Evolutionary conservation across 2,113 vertebrate species (phyloP).

Genomic region (Patagioenas fasciata): DNA sequence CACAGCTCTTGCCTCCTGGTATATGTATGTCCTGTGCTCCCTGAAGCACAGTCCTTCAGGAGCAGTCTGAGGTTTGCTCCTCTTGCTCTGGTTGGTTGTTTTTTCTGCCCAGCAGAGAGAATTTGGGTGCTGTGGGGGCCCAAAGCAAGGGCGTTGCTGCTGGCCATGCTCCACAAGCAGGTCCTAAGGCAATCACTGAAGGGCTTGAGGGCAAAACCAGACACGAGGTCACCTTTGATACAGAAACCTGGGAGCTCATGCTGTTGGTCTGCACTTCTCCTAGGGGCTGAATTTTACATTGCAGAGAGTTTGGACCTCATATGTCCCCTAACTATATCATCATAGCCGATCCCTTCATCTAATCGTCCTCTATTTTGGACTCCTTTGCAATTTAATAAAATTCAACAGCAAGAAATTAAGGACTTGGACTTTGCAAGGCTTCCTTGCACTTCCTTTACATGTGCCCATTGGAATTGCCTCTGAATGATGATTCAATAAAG

Average conservation of each 20-base stretch:
- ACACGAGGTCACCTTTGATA: not conserved
- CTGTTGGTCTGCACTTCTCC: not conserved
- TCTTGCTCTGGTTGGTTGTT: not conserved
- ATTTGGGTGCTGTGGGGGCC: not conserved
- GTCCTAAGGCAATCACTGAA: not conserved
- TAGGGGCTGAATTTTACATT: not conserved
- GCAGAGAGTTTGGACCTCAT: not conserved
- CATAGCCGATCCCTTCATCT: not conserved
- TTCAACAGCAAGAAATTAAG: not conserved
- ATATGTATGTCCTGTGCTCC: accelerated
- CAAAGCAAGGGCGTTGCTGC: not conserved
- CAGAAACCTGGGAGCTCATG: not conserved
- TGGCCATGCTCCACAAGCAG: not conserved
- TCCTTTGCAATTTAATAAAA: not conserved
- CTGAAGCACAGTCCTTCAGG: not conserved
- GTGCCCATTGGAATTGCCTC: not conserved
- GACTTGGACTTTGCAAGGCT: not conserved
- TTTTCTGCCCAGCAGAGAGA: not conserved
- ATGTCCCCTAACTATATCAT: not conserved
- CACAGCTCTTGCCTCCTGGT: not conserved
- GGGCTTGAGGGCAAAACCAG: not conserved
- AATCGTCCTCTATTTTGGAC: not conserved
- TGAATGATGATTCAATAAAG: not conserved
- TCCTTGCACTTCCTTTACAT: not conserved
- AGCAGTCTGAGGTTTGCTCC: not conserved